Conservation (phyloP, 2,888 invertebrate species). For the Mythimna loreyi region DNA sequence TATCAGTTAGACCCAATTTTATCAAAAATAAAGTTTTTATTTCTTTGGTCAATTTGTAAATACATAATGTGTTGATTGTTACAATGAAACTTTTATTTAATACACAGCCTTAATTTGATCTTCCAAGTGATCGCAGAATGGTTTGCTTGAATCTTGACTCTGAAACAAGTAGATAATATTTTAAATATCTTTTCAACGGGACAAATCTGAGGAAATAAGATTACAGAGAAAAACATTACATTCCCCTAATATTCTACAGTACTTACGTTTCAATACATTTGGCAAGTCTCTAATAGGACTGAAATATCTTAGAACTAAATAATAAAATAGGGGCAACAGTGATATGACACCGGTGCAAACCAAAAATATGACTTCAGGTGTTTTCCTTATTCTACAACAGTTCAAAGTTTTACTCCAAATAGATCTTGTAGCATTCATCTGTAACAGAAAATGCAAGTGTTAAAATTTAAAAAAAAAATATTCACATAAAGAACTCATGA, state of each 20-base stretch:
- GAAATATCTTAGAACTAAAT: slow-evolving; percentile 88
- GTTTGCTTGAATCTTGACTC: slow-evolving; percentile 87
- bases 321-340: slow-evolving; percentile 90
- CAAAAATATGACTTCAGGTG: slow-evolving; percentile 91
- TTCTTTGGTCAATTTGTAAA: slow-evolving; percentile 70
- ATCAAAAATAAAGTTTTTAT: slow-evolving; percentile 54
- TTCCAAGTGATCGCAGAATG: slow-evolving; percentile 77
- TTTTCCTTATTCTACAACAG: slow-evolving; percentile 90
- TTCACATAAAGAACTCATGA: background rate
- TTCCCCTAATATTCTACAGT: slow-evolving; percentile 3
- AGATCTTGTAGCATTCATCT: slow-evolving; percentile 93
- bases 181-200: background rate
- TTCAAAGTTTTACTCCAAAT: slow-evolving; percentile 91
- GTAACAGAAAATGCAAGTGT: slow-evolving; percentile 58
- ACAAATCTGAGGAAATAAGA: background rate
- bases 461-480: background rate
- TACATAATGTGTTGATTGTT: slow-evolving; percentile 62
- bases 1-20: slow-evolving; percentile 55
- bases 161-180: slow-evolving; percentile 71
- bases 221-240: background rate
- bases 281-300: slow-evolving; percentile 86
- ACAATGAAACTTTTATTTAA: slow-evolving; percentile 52
- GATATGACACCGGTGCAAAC: slow-evolving; percentile 88
- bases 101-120: slow-evolving; percentile 70
- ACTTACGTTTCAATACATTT: slow-evolving; percentile 87